These are phyloP conservation scores for Eutrigla gurnardus DNA, from an alignment of 2,797 vertebrate genomes.

Conservation along the genomic window DNA sequence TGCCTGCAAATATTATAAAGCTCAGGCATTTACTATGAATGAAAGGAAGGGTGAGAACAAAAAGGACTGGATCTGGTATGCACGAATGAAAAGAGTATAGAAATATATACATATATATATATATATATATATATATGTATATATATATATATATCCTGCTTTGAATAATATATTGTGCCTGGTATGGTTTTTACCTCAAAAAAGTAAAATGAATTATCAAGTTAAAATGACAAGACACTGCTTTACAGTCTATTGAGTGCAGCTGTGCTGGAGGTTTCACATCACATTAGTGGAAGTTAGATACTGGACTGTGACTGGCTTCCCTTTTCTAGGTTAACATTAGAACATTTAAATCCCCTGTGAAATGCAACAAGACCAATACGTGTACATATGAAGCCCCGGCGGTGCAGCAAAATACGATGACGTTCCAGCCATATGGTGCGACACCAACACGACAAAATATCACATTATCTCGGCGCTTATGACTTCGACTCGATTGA, in stretches of 20 bases:
- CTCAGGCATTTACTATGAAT: too few relatives aligned
- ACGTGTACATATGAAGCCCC: not conserved
- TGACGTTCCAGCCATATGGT: not conserved
- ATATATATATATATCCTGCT: not conserved
- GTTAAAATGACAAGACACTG: not conserved
- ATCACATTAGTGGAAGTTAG: not conserved
- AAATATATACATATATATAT: too few relatives aligned
- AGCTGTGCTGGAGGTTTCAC: not conserved
- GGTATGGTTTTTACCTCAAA: conserved; percentile 1
- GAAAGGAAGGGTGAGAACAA: too few relatives aligned
- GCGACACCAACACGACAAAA: conserved; percentile 1
- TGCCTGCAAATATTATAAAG: too few relatives aligned
- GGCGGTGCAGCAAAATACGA: not conserved
- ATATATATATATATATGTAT: not conserved
- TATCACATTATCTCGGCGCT: not conserved
- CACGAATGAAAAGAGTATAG: too few relatives aligned
- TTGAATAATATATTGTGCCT: not conserved
- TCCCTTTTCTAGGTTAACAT: not conserved
- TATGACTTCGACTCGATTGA: conserved; percentile 10
- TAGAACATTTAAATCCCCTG: not conserved
- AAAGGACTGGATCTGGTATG: too few relatives aligned
- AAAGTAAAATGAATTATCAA: too few relatives aligned
- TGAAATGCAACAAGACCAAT: not conserved
- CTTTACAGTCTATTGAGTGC: conserved; percentile 2
- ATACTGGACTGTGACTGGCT: not conserved